A percentile compares a stretch with the other conserved stretches of the same genome.
phyloP scores from a whole-genome alignment of 2,888 invertebrate genomes.

The Vanessa cardui region DNA sequence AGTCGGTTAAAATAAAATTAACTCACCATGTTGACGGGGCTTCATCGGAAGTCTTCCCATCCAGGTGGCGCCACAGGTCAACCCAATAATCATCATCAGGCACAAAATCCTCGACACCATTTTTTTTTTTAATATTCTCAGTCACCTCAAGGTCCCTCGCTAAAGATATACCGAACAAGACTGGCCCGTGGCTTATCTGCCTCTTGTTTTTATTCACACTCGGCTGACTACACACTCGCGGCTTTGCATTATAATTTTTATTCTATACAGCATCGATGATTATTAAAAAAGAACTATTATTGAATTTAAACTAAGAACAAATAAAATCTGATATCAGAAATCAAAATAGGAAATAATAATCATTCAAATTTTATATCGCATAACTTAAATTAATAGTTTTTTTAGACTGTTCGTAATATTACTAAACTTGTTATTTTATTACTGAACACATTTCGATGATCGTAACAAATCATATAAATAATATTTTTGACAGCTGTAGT shows the following conservation, averaged over 20 bases:
- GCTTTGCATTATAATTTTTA: constrained; percentile 30
- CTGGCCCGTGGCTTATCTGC: constrained; percentile 51
- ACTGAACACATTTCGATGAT: not conserved
- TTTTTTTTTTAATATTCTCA: constrained; percentile 39
- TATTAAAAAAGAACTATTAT: no score
- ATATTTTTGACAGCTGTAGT: not conserved
- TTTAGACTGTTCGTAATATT: not conserved
- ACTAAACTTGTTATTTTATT: constrained; percentile 12
- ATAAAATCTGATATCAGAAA: not conserved
- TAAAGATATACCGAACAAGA: constrained; percentile 47
- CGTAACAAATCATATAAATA: not conserved
- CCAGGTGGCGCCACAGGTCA: constrained; percentile 59
- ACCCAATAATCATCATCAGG: constrained; percentile 54
- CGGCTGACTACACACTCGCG: constrained; percentile 51
- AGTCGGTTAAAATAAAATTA: constrained; percentile 39
- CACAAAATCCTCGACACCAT: constrained; percentile 64
- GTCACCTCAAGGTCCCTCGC: constrained; percentile 41
- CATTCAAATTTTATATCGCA: constrained; percentile 1
- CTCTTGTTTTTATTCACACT: constrained; percentile 66
- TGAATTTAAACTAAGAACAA: not conserved
- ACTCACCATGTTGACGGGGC: constrained; percentile 65
- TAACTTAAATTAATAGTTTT: not conserved
- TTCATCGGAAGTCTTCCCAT: constrained; percentile 54
- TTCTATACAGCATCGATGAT: no score
- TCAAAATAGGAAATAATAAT: not conserved